Conservation (phyloP, 2,888 invertebrate genomes). For the Dryobotodes eremita region DNA sequence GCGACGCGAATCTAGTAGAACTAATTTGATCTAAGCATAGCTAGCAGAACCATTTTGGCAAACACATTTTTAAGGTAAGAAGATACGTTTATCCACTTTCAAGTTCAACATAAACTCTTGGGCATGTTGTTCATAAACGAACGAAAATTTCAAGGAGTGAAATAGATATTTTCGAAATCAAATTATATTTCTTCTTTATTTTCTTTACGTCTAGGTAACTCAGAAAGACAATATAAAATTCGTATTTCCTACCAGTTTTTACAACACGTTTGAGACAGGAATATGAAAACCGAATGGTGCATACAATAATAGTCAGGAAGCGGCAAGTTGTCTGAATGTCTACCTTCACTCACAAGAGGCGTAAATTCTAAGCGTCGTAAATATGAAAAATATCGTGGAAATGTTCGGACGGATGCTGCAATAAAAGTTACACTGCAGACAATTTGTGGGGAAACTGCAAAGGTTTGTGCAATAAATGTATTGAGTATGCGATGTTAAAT, state of each 20-base stretch:
- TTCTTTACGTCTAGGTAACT: background rate
- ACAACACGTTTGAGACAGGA: conserved; percentile 42
- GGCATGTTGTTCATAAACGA: background rate
- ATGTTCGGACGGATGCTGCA: conserved; percentile 74
- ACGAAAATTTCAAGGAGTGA: background rate
- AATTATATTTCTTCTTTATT: conserved; percentile 1
- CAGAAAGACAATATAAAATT: conserved; percentile 30
- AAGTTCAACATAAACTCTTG: background rate
- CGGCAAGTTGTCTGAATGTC: conserved; percentile 61
- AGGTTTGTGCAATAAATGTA: conserved; percentile 59
- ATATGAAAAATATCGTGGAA: conserved; percentile 86
- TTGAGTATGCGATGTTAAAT: conserved; percentile 41
- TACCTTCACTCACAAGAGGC: conserved; percentile 76
- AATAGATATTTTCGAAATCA: background rate
- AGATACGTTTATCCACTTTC: background rate
- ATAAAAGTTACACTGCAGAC: conserved; percentile 79
- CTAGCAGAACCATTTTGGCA: background rate
- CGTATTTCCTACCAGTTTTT: conserved; percentile 60
- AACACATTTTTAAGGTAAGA: too few relatives aligned
- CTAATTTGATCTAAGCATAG: background rate
- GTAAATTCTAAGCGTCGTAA: conserved; percentile 88
- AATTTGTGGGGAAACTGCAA: conserved; percentile 73
- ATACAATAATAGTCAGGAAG: conserved; percentile 69
- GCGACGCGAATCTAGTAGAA: too few relatives aligned
- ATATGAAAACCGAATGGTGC: conserved; percentile 55